These are phyloP conservation scores for Brassicogethes aeneus DNA, from an alignment of 2,888 invertebrate species.

Conservation along the genomic window DNA sequence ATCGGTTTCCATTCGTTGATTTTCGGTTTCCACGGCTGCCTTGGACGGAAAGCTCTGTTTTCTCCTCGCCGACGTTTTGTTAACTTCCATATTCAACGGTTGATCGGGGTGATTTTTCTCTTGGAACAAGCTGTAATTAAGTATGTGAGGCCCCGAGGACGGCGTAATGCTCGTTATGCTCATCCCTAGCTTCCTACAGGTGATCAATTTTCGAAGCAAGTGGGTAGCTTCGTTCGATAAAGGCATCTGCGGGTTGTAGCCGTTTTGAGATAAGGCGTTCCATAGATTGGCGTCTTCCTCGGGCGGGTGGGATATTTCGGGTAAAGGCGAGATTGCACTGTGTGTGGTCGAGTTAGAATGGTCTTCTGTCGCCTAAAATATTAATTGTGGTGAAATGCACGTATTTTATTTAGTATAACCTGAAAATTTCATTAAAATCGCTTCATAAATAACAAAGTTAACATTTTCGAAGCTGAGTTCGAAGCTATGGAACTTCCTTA, in stretches of 20 bases:
- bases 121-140: conserved; percentile 22
- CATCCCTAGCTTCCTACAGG: conserved; percentile 55
- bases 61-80: conserved; percentile 53
- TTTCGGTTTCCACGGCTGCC: conserved; percentile 35
- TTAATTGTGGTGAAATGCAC: too few relatives aligned
- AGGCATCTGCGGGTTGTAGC: conserved; percentile 32
- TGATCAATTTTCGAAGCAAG: conserved; percentile 64
- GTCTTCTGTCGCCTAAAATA: conserved; percentile 35
- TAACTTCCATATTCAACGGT: conserved; percentile 15
- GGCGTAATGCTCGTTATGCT: conserved; percentile 49
- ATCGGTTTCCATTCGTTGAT: conserved; percentile 15
- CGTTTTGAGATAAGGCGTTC: conserved; percentile 51
- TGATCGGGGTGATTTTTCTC: conserved; percentile 8
- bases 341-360: conserved; percentile 37
- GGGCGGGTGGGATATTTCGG: conserved; percentile 34
- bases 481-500: too few relatives aligned
- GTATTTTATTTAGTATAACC: too few relatives aligned
- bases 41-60: conserved; percentile 76
- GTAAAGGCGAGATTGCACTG: conserved; percentile 33
- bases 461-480: too few relatives aligned
- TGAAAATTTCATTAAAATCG: too few relatives aligned
- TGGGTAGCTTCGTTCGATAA: conserved; percentile 65
- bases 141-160: conserved; percentile 32
- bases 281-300: conserved; percentile 43
- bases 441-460: too few relatives aligned